phyloP scores from a whole-genome alignment of 1,140 invertebrate species.

The Drosophila busckii region DNA sequence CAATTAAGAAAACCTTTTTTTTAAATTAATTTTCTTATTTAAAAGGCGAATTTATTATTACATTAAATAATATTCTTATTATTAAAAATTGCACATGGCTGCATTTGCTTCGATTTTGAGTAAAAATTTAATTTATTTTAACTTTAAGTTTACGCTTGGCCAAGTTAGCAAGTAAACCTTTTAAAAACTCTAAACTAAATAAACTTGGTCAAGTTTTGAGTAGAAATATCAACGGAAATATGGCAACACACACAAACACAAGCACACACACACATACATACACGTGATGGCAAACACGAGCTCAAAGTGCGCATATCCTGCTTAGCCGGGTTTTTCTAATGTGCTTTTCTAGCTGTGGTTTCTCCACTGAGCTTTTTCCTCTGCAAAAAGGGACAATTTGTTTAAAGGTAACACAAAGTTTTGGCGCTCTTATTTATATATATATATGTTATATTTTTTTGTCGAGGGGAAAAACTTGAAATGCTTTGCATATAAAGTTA shows the following conservation, averaged over 20 bases:
- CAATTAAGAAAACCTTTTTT: too few relatives aligned
- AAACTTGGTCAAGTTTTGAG: conserved; percentile 49
- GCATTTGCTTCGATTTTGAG: too few relatives aligned
- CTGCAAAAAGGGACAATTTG: conserved; percentile 60
- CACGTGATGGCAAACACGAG: conserved; percentile 17
- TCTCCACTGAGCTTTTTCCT: conserved; percentile 36
- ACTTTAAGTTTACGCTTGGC: too few relatives aligned
- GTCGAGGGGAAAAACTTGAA: conserved; percentile 16
- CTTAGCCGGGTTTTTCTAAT: conserved; percentile 59
- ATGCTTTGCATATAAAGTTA: conserved; percentile 64
- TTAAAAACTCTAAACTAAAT: conserved; percentile 26
- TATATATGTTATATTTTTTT: conserved; percentile 4
- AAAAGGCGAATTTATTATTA: too few relatives aligned
- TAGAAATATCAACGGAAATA: conserved; percentile 64
- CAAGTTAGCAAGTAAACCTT: conserved; percentile 23
- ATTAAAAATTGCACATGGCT: too few relatives aligned
- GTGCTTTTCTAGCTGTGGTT: conserved; percentile 44
- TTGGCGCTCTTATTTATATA: conserved; percentile 44
- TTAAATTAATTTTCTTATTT: too few relatives aligned
- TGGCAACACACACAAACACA: conserved; percentile 34
- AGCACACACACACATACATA: conserved; percentile 8
- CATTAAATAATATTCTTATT: too few relatives aligned
- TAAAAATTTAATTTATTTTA: too few relatives aligned
- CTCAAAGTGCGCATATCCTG: conserved; percentile 62
- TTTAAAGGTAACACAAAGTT: conserved; percentile 67